Base-by-base conservation (phyloP, 2,113 vertebrate species). In the Galemys pyrenaicus region DNA sequence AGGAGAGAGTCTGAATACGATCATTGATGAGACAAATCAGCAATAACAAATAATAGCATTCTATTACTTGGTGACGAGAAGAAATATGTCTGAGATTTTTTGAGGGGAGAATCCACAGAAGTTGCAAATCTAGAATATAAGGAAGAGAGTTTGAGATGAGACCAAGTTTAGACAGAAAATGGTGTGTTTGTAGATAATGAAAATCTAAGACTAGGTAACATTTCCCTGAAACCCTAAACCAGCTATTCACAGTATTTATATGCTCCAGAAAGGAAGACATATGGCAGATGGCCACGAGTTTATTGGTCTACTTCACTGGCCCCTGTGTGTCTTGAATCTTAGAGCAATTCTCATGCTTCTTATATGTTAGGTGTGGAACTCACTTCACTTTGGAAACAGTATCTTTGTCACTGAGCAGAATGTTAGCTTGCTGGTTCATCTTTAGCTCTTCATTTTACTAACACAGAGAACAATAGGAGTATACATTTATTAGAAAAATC, bases 401-500 rank as follows among this genome's bases (percentile, higher is more conserved):
- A 60, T 28, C 35, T 51, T 78, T n/a, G 74, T 74, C 46, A 17
- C 46, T 68, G 26, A 49, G 35, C 37, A 81, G 58, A 93, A 46
- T 89, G 58, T 35, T 41, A 77, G 56, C 37, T 17, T n/a, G 0
- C 49, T 64, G 24, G 9, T 78, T 88, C 26, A 44, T 75, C 77
- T 89, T n/a, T 84, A 41, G 22, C 35, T 58, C 77, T 95, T 71
- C 22, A 10, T 73, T 92, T 88, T 44, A 4, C 30, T 39, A 80
- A 39, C 11, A 67, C 37, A 30, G 24, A n/a, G 11, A 85, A 56
- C 71, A 89, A 67, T 12, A 90, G n/a, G 54, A 65, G 3, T 17
- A 20, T 80, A 77, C 24, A 83, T 56, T 87, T n/a, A 62, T 91
- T 91, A 60, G 79, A 67, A 95, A 64, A 62, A 74, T 70, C 49